phyloP scores from a whole-genome alignment of 2,113 vertebrate genomes.

The Aspidoscelis tigris region DNA sequence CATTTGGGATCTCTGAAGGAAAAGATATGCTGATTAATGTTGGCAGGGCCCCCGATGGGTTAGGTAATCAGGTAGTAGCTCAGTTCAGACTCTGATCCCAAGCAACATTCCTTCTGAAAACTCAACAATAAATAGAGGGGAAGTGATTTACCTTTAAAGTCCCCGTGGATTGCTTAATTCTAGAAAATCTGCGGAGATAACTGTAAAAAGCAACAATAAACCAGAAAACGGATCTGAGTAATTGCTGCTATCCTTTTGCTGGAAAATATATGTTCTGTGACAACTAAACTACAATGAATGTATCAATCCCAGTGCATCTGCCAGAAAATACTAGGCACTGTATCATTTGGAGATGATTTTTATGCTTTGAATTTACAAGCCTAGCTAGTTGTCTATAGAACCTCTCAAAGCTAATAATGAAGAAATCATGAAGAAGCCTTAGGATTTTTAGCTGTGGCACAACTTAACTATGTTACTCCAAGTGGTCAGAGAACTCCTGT shows the following conservation, averaged over 20 bases:
- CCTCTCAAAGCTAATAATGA: neutral
- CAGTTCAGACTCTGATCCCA: constrained; percentile 17
- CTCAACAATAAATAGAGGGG: constrained; percentile 11
- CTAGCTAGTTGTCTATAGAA: neutral
- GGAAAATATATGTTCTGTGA: constrained; percentile 27
- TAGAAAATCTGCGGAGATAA: neutral
- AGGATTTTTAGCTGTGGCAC: too few species aligned
- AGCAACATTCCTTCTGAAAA: neutral
- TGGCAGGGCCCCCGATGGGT: constrained; percentile 16
- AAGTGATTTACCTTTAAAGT: neutral
- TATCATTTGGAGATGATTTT: constrained; percentile 43
- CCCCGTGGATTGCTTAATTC: neutral
- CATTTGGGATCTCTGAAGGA: neutral
- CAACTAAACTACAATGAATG: constrained; percentile 11
- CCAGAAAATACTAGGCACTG: constrained; percentile 3
- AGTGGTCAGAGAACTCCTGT: too few species aligned
- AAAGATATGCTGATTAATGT: constrained; percentile 27
- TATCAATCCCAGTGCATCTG: constrained; percentile 10
- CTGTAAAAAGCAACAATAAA: neutral
- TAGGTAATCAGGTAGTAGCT: constrained; percentile 17
- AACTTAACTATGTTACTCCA: too few species aligned
- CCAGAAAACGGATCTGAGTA: neutral
- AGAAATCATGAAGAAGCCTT: too few species aligned
- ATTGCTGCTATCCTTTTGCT: neutral
- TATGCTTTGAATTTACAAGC: constrained; percentile 13